phyloP scores from a whole-genome alignment of 2,113 vertebrate species.

The Phocoena phocoena region DNA sequence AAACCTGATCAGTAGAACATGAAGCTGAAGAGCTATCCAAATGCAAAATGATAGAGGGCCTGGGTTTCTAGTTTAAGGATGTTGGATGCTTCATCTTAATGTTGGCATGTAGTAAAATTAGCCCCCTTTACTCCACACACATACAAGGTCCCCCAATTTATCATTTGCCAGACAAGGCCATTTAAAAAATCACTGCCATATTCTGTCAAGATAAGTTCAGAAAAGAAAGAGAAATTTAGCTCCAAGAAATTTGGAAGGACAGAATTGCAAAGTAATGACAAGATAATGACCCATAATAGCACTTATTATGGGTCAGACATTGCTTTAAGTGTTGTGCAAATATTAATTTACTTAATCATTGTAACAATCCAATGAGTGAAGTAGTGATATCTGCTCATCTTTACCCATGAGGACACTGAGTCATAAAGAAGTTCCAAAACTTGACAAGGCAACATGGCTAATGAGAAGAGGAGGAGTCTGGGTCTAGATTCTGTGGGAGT shows the following conservation, averaged over 20 bases:
- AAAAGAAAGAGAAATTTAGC: background rate
- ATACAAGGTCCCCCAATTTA: background rate
- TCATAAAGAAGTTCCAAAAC: background rate
- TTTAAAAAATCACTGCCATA: background rate
- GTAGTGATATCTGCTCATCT: background rate
- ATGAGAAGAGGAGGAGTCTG: background rate
- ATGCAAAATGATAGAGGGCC: background rate
- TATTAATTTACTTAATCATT: background rate
- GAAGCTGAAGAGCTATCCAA: background rate
- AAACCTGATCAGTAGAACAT: background rate
- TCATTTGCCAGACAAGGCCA: background rate
- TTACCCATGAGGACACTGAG: background rate
- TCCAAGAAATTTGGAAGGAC: background rate
- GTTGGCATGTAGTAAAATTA: background rate
- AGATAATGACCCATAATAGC: background rate
- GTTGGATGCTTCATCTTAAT: background rate
- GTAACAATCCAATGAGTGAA: background rate
- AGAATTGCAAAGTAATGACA: background rate
- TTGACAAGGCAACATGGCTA: background rate
- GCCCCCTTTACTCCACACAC: fast-evolving
- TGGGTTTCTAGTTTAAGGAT: background rate
- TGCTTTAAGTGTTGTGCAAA: background rate
- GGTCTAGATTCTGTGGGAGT: background rate
- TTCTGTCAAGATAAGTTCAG: background rate
- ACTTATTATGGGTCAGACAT: background rate